Evolutionary conservation across 2,113 vertebrate species (phyloP).

Genomic region (Himantopus leucocephalus): DNA sequence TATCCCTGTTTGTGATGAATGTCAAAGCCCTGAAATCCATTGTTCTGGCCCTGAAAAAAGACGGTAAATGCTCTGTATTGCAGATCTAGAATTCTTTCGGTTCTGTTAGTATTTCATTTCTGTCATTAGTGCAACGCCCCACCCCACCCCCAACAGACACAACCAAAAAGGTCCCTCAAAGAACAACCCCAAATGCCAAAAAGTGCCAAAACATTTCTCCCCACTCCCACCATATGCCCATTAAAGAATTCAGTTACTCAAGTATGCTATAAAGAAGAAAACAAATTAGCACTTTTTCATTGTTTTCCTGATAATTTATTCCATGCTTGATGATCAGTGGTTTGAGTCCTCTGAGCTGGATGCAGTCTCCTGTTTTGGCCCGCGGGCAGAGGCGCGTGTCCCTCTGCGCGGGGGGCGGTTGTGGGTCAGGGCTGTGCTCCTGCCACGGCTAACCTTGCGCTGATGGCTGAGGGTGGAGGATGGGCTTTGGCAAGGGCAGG

Average conservation of each 20-base stretch:
- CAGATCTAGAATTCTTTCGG: neutral
- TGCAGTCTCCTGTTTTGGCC: fast-evolving
- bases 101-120: neutral
- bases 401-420: fast-evolving
- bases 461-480: neutral
- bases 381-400: fast-evolving
- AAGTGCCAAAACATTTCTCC: fast-evolving
- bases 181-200: neutral
- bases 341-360: fast-evolving
- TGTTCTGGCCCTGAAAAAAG: neutral
- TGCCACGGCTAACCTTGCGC: fast-evolving
- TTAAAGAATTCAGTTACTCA: neutral
- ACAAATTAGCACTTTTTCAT: fast-evolving
- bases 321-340: fast-evolving
- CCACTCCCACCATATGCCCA: fast-evolving
- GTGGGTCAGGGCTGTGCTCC: fast-evolving
- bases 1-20: neutral
- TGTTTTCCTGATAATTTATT: neutral
- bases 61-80: neutral
- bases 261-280: fast-evolving
- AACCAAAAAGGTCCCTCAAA: neutral
- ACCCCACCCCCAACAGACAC: fast-evolving
- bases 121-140: no score
- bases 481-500: neutral
- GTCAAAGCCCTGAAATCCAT: neutral